These are phyloP conservation scores for Benthosema pterotum DNA, from an alignment of 2,797 vertebrate species.

Conservation along the genomic window DNA sequence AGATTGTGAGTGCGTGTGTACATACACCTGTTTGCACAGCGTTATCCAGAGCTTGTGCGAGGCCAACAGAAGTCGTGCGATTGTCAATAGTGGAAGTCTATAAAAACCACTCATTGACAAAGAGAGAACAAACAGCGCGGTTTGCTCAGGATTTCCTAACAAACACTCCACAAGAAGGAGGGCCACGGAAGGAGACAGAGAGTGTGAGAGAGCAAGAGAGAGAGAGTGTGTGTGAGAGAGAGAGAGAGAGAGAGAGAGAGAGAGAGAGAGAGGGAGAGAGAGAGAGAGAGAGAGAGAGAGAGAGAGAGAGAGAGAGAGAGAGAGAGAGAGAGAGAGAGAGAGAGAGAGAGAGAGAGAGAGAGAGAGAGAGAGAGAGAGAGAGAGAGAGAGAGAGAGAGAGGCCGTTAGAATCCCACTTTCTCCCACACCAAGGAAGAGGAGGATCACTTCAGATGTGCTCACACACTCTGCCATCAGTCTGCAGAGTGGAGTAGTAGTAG, in stretches of 20 bases:
- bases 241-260: slow-evolving; percentile 24
- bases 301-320: slow-evolving; percentile 31
- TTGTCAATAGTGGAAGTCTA: slow-evolving; percentile 85
- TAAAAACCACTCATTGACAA: slow-evolving; percentile 83
- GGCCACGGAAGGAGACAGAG: slow-evolving; percentile 36
- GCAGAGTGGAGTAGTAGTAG: background rate
- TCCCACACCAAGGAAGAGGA: slow-evolving; percentile 25
- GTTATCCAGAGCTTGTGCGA: slow-evolving; percentile 82
- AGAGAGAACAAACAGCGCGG: slow-evolving; percentile 82
- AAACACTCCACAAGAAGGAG: slow-evolving; percentile 77
- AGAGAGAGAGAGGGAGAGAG: too few relatives aligned
- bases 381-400: slow-evolving; percentile 23
- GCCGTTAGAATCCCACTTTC: slow-evolving; percentile 31
- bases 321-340: background rate
- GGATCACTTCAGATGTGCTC: background rate
- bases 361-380: background rate
- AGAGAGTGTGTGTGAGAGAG: slow-evolving; percentile 18
- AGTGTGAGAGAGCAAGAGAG: slow-evolving; percentile 36
- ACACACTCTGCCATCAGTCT: slow-evolving; percentile 14
- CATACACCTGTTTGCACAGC: slow-evolving; percentile 83
- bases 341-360: slow-evolving; percentile 22
- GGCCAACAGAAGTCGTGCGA: slow-evolving; percentile 79
- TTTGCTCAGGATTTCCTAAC: slow-evolving; percentile 88
- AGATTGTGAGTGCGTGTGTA: slow-evolving; percentile 74
- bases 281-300: too few relatives aligned